These are phyloP conservation scores for Melanotaenia boesemani DNA, from an alignment of 2,797 vertebrate species.

Conservation along the genomic window DNA sequence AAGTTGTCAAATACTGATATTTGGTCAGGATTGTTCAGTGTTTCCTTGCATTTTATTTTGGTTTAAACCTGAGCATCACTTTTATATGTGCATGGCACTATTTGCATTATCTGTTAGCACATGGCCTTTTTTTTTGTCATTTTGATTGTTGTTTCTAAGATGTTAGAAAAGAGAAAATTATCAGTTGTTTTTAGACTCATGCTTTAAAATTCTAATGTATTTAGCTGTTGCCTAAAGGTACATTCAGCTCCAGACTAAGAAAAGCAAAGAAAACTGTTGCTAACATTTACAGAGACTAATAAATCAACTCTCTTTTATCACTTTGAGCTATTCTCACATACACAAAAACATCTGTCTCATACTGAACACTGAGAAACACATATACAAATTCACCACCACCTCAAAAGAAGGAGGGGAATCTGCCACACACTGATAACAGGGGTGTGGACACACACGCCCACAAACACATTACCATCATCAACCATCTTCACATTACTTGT, in stretches of 20 bases:
- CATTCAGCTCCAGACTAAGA: too few species aligned
- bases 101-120: not conserved
- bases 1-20: not conserved
- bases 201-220: not conserved
- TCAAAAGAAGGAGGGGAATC: conserved; percentile 35
- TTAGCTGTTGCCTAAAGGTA: not conserved
- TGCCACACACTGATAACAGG: conserved; percentile 75
- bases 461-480: conserved; percentile 28
- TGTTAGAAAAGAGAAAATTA: not conserved
- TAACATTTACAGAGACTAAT: not conserved
- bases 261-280: not conserved
- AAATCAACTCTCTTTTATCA: not conserved
- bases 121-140: not conserved
- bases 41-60: not conserved
- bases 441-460: conserved; percentile 59
- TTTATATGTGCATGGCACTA: not conserved
- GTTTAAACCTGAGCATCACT: not conserved
- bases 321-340: not conserved
- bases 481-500: conserved; percentile 17
- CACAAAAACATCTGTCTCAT: not conserved
- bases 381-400: conserved; percentile 3
- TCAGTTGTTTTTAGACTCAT: not conserved
- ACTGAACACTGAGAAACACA: conserved; percentile 9
- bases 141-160: not conserved
- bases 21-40: not conserved